Conservation (phyloP, 2,113 vertebrate genomes). For the Pseudopipra pipra region DNA sequence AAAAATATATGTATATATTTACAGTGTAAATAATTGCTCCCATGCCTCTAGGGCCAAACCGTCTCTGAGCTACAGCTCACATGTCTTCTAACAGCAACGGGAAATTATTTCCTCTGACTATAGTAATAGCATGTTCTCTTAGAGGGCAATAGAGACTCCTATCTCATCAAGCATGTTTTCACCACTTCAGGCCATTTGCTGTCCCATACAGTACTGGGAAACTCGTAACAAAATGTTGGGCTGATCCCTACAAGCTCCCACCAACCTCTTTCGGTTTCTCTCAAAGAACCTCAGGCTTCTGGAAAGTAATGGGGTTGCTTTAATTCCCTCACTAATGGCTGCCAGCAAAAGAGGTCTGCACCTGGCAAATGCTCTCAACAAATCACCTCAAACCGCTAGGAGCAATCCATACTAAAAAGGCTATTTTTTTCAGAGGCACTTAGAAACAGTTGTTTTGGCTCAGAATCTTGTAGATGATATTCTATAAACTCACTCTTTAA, state of each 20-base stretch:
- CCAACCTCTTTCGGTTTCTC: neutral
- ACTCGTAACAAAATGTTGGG: neutral
- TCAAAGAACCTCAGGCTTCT: neutral
- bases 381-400: neutral
- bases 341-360: constrained; percentile 8
- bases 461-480: neutral
- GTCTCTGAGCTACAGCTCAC: neutral
- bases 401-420: constrained; percentile 11
- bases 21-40: neutral
- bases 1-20: rapidly evolving
- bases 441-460: neutral
- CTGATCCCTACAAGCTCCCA: neutral
- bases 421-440: neutral
- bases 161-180: neutral
- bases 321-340: neutral
- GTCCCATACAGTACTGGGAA: neutral
- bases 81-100: neutral
- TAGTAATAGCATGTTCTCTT: neutral
- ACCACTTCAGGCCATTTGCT: neutral
- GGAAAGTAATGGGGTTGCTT: neutral
- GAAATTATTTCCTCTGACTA: neutral
- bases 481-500: neutral
- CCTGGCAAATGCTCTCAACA: neutral
- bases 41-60: neutral
- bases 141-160: neutral